Base-by-base conservation (phyloP, 2,113 vertebrate species). In the Pyrgilauda ruficollis region DNA sequence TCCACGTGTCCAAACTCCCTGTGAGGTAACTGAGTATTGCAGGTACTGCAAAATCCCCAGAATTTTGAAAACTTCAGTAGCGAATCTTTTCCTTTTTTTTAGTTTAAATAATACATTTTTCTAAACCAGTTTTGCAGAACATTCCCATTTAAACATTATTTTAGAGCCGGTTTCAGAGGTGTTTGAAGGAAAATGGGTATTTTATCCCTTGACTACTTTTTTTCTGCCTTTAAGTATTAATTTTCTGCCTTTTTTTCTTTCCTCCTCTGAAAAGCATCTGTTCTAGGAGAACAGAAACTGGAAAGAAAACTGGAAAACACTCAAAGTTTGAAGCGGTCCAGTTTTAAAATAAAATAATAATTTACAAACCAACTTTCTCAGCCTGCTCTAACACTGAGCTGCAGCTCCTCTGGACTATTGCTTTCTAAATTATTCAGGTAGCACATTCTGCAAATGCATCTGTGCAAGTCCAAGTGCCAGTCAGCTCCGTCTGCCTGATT, bases 401-500 rank as follows among this genome's bases (percentile, higher is more conserved):
- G 49, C 66, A 66, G 43, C 67, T 81, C 47, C 47, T 59, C 53
- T 72, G 41, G 41, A 41, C 30, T 59, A 24, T 0, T 5, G 8
- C 26, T 84, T 35, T 59, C 50, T 92, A 10, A 92, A 92, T 94
- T 87, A 94, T 90, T 95, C 86, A 94, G 43, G 64, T 68, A 22
- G 33, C 75, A 59, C 59, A 52, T 44, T 35, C 35, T 90, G 73
- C 80, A 95, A 94, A 94, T 63, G 73, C 55, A 92, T 67, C 83
- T 56, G 31, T 77, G 52, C 30, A 24, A 90, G 33, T 21, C 56
- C 70, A 46, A 56, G 39, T 5, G 44, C 4, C 4, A 88, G 55
- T 15, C 86, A 72, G 56, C 58, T 61, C 59, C 0, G 0, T 14
- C 79, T 67, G 39, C 26, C 17, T 41, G 20, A 33, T 52, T 44